phyloP scores from a whole-genome alignment of 2,113 vertebrate species.

The Chloropsis cyanopogon region DNA sequence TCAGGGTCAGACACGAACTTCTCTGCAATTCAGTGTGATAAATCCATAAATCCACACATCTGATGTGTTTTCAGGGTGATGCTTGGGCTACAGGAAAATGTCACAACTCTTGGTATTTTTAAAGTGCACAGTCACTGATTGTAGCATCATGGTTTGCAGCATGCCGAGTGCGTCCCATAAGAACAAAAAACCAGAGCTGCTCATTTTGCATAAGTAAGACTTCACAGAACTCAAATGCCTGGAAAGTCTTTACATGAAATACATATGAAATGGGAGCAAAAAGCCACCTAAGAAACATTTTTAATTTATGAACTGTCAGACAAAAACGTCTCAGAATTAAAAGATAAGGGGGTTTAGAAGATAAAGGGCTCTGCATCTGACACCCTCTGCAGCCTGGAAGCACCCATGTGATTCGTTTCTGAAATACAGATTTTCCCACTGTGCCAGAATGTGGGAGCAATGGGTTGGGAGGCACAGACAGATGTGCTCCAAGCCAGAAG shows the following conservation, averaged over 20 bases:
- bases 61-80: background rate
- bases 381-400: conserved; percentile 6
- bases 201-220: conserved; percentile 52
- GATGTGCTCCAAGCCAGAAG: conserved; percentile 50
- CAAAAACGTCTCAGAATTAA: conserved; percentile 55
- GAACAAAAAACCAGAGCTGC: conserved; percentile 12
- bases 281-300: conserved; percentile 54
- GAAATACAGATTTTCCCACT: conserved; percentile 29
- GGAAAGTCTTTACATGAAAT: conserved; percentile 48
- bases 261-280: conserved; percentile 43
- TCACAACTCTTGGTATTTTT: background rate
- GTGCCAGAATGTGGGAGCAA: background rate
- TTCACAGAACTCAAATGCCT: conserved; percentile 2
- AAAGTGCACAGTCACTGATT: background rate
- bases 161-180: background rate
- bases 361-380: conserved; percentile 38
- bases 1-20: background rate
- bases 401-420: background rate
- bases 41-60: background rate
- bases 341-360: conserved; percentile 54
- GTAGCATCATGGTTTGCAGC: background rate
- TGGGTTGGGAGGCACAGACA: conserved; percentile 45
- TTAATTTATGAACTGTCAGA: conserved; percentile 65
- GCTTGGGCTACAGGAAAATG: background rate
- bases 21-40: background rate